Evolutionary conservation across 2,113 vertebrate species (phyloP).

Genomic region (Numenius arquata): DNA sequence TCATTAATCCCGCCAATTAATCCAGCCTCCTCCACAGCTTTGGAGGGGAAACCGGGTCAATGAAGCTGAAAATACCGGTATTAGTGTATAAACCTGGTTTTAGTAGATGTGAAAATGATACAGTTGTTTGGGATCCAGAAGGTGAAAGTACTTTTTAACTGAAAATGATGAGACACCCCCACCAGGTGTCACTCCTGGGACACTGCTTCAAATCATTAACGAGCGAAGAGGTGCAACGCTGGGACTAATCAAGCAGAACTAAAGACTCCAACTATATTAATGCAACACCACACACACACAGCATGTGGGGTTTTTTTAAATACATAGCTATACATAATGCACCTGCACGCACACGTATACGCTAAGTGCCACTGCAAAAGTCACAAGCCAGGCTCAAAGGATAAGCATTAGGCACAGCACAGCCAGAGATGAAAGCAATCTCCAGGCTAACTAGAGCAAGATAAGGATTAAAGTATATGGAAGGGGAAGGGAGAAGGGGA

Average conservation of each 20-base stretch:
- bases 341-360: background rate
- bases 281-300: background rate
- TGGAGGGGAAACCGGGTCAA: background rate
- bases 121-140: background rate
- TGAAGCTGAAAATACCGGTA: background rate
- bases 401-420: background rate
- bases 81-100: background rate
- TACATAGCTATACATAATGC: background rate
- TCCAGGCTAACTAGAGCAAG: slow-evolving; percentile 5
- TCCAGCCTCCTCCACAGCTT: background rate
- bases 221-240: background rate
- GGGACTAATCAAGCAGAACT: background rate
- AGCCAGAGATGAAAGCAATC: slow-evolving; percentile 11
- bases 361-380: background rate
- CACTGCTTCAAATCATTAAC: background rate
- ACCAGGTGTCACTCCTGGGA: background rate
- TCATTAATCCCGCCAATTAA: background rate
- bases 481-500: background rate
- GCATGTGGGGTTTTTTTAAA: background rate
- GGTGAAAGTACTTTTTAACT: background rate
- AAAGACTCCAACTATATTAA: background rate
- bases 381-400: background rate
- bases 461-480: slow-evolving; percentile 7
- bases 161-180: background rate
- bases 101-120: background rate